Evolutionary conservation across 2,113 vertebrate species (phyloP).

Genomic region (Psittacula cyanocephala): DNA sequence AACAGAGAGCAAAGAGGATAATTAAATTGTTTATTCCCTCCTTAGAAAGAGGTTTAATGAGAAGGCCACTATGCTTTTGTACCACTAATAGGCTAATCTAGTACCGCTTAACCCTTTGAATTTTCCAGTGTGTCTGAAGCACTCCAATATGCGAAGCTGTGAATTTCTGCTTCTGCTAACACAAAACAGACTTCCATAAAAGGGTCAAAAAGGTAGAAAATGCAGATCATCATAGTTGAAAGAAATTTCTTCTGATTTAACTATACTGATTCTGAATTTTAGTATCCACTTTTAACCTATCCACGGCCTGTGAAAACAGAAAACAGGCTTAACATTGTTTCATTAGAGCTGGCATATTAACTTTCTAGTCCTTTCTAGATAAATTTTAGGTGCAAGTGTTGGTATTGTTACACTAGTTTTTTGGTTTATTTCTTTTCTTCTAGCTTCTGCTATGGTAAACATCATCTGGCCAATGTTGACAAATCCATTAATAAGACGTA

Average conservation of each 20-base stretch:
- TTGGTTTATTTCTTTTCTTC: not conserved
- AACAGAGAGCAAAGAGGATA: not conserved
- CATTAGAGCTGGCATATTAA: not conserved
- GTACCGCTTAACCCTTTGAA: not conserved
- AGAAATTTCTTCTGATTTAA: not conserved
- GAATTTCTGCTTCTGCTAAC: not conserved
- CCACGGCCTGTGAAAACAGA: not conserved
- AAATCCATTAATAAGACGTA: conserved; percentile 48
- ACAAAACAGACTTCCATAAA: not conserved
- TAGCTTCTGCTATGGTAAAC: conserved; percentile 30
- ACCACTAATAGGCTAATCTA: not conserved
- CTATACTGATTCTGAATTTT: not conserved
- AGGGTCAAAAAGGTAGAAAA: not conserved
- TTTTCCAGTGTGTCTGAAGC: not conserved
- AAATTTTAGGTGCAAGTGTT: not conserved
- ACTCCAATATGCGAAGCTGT: not conserved
- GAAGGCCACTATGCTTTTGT: not conserved
- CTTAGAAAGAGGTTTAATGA: not conserved
- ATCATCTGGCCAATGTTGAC: conserved; percentile 24
- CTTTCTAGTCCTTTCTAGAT: not conserved
- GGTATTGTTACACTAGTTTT: not conserved
- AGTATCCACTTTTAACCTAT: not conserved
- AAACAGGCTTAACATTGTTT: not conserved
- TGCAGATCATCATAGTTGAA: not conserved
- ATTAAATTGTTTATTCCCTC: not conserved